A percentile compares a stretch with the other conserved stretches of the same genome.
phyloP scores from a whole-genome alignment of 2,113 vertebrate species.

The Strix aluco region DNA sequence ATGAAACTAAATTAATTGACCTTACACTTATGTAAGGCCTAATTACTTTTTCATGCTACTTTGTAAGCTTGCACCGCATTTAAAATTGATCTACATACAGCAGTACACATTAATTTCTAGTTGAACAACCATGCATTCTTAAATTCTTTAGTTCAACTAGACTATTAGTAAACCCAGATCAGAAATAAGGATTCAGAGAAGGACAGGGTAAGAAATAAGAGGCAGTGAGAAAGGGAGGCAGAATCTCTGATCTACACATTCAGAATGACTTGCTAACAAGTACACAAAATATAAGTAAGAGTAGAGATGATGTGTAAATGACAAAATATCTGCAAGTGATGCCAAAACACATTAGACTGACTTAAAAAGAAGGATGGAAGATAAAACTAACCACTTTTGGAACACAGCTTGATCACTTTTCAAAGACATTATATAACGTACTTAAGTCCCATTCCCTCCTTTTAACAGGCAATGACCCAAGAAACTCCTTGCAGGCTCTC shows the following conservation, averaged over 20 bases:
- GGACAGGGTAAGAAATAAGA: neutral
- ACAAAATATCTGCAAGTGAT: neutral
- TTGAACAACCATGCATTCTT: neutral
- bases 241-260: neutral
- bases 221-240: neutral
- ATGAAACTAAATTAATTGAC: neutral
- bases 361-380: neutral
- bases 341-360: neutral
- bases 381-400: neutral
- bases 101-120: neutral
- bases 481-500: neutral
- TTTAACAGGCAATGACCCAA: neutral
- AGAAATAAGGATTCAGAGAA: neutral
- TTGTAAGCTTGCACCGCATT: neutral
- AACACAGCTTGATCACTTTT: conserved; percentile 14
- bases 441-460: neutral
- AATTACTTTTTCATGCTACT: neutral
- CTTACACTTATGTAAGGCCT: neutral
- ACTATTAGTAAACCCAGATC: neutral
- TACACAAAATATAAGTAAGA: neutral
- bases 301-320: neutral
- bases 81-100: neutral
- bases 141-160: neutral
- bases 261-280: neutral
- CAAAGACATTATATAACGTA: neutral